phyloP scores from a whole-genome alignment of 2,888 invertebrate genomes.

The Sycophila texana region DNA sequence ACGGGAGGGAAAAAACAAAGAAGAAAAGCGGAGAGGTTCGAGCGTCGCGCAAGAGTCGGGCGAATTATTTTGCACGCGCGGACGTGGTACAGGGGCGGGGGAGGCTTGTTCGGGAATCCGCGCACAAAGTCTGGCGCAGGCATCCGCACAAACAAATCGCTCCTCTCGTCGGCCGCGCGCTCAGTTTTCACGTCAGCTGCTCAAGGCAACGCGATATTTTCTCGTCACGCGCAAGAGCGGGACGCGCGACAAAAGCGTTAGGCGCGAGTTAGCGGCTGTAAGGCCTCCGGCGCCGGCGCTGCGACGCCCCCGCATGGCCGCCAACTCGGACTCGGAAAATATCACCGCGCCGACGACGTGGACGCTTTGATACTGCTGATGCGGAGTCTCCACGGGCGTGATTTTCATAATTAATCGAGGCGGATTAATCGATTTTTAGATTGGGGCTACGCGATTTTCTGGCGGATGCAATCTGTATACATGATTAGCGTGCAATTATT shows the following conservation, averaged over 20 bases:
- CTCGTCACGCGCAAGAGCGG: constrained; percentile 42
- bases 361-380: neutral
- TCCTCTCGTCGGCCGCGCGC: constrained; percentile 1
- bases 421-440: constrained; percentile 18
- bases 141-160: constrained; percentile 44
- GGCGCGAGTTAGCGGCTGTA: constrained; percentile 2
- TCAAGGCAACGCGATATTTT: constrained; percentile 50
- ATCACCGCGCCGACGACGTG: constrained; percentile 2
- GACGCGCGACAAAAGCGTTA: neutral
- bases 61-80: neutral
- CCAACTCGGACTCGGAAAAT: constrained; percentile 32
- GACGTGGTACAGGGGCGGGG: neutral
- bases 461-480: neutral
- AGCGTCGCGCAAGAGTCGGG: neutral
- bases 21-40: neutral
- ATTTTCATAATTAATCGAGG: constrained; percentile 37
- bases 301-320: constrained; percentile 31
- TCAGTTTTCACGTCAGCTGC: constrained; percentile 50
- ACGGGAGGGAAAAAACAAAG: neutral
- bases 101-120: constrained; percentile 21
- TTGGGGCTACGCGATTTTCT: neutral
- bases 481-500: too few species aligned
- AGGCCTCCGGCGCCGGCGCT: neutral
- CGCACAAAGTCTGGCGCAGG: constrained; percentile 33
- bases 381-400: neutral